These are phyloP conservation scores for Rattus rattus DNA, from an alignment of 2,113 vertebrate species.

Conservation along the genomic window DNA sequence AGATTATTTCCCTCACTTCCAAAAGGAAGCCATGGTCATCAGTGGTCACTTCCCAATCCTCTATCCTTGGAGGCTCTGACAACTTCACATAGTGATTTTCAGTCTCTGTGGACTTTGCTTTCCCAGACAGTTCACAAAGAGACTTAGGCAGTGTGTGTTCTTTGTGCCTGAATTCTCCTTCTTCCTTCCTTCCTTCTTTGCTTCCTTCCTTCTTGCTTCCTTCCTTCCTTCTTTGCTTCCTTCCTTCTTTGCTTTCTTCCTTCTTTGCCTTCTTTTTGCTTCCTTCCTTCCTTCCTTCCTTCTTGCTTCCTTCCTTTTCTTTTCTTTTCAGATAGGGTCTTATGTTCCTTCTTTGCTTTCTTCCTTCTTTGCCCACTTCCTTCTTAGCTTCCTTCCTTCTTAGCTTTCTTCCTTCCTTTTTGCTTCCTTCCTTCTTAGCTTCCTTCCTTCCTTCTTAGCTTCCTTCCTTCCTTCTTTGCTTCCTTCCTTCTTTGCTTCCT, in stretches of 20 bases:
- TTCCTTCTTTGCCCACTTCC: accelerated
- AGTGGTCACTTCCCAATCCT: neutral
- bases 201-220: neutral
- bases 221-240: accelerated
- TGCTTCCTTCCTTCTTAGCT: neutral
- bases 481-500: accelerated
- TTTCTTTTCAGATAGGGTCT: no score
- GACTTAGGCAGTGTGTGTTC: neutral
- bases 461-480: accelerated
- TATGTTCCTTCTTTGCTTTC: accelerated
- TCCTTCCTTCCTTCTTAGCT: accelerated
- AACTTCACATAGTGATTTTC: neutral
- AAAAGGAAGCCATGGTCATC: neutral
- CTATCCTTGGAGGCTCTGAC: neutral
- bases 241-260: accelerated
- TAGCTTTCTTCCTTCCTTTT: no score
- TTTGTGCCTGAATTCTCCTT: neutral
- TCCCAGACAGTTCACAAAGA: constrained; percentile 50
- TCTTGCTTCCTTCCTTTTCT: accelerated
- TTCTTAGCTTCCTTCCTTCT: accelerated
- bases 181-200: accelerated
- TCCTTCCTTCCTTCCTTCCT: no score
- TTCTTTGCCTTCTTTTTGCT: no score
- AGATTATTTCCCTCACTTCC: neutral
- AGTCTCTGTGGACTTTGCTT: constrained; percentile 15